Conservation (phyloP, 2,797 vertebrate species). For the Anguilla anguilla region DNA sequence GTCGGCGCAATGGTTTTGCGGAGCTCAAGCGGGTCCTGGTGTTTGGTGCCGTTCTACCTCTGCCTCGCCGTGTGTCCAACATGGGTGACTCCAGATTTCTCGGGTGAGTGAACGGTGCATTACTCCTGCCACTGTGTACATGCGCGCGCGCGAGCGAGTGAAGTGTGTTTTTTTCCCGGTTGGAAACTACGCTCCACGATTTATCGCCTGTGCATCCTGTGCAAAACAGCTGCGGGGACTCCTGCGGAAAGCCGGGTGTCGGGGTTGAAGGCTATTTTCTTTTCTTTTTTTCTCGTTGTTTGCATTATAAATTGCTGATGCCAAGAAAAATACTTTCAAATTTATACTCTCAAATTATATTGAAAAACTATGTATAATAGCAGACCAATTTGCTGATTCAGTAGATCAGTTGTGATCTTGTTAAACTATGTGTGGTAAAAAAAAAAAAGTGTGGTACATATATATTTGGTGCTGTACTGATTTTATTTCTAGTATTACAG, state of each 20-base stretch:
- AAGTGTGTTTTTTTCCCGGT: conserved; percentile 21
- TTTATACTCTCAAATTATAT: conserved; percentile 20
- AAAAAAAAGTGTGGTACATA: not conserved
- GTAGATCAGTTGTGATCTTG: not conserved
- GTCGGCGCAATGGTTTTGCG: conserved; percentile 57
- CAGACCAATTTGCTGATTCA: not conserved
- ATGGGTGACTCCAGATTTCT: conserved; percentile 66
- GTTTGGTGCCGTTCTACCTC: conserved; percentile 42
- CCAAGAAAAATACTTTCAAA: conserved; percentile 2
- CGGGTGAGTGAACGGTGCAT: conserved; percentile 64
- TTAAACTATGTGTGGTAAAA: not conserved
- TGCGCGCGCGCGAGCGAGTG: not conserved
- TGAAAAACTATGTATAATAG: not conserved
- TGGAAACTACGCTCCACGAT: conserved; percentile 37
- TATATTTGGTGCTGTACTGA: not conserved
- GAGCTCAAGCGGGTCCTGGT: conserved; percentile 50
- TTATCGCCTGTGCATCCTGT: conserved; percentile 52
- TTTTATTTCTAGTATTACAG: not conserved
- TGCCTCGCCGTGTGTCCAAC: conserved; percentile 46
- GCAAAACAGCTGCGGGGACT: conserved; percentile 49
- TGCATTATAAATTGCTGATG: conserved; percentile 11
- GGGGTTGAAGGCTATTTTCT: conserved; percentile 32
- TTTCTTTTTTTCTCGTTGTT: conserved; percentile 36
- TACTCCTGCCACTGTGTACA: not conserved
- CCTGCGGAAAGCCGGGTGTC: conserved; percentile 36